Evolutionary conservation across 2,113 vertebrate genomes (phyloP).

Genomic region (Tautogolabrus adspersus): DNA sequence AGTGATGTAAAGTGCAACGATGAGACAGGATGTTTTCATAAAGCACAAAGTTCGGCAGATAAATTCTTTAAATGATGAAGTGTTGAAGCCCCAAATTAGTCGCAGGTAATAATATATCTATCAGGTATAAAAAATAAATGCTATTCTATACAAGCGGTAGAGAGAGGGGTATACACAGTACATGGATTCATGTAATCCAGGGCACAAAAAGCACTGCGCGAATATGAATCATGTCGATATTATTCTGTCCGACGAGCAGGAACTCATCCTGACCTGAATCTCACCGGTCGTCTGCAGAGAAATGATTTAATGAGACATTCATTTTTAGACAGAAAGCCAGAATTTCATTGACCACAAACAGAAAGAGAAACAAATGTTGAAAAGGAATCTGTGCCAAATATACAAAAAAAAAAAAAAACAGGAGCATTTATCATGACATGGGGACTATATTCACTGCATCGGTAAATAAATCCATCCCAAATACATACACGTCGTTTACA

Average conservation of each 20-base stretch:
- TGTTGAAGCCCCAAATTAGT: conserved; percentile 51
- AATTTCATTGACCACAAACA: conserved; percentile 15
- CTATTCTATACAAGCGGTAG: conserved; percentile 76
- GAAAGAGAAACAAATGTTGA: conserved; percentile 1
- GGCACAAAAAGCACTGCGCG: conserved; percentile 19
- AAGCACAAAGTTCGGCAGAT: conserved; percentile 31
- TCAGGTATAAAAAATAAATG: conserved; percentile 77
- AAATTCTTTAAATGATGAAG: conserved; percentile 29
- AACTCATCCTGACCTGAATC: conserved; percentile 8
- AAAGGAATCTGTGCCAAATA: conserved; percentile 48
- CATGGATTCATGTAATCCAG: conserved; percentile 43
- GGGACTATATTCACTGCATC: conserved; percentile 41
- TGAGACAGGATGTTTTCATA: conserved; percentile 49
- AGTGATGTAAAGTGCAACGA: conserved; percentile 72
- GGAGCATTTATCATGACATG: conserved; percentile 32
- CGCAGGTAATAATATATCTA: conserved; percentile 58
- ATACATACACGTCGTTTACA: conserved; percentile 52
- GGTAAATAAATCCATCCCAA: conserved; percentile 45
- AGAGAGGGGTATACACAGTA: conserved; percentile 49
- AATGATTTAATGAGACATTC: background rate
- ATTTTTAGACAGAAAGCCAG: conserved; percentile 19
- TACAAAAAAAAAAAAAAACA: conserved; percentile 22
- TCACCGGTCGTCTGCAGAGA: conserved; percentile 11
- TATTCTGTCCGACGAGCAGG: background rate
- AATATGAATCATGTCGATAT: conserved; percentile 8